These are phyloP conservation scores for Habropoda laboriosa DNA, from an alignment of 1,140 invertebrate species.

Conservation along the genomic window DNA sequence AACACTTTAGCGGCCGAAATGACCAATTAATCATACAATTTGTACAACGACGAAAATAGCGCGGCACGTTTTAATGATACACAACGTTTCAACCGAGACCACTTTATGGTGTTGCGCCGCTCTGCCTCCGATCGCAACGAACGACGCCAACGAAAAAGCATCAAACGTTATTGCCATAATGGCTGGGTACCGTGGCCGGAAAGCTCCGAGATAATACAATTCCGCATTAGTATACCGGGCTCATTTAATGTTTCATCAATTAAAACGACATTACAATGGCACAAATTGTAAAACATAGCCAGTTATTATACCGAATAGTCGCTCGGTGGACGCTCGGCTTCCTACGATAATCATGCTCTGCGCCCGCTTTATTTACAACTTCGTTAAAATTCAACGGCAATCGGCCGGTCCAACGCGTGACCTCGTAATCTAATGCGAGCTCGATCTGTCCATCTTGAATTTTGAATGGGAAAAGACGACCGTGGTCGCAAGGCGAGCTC, in stretches of 20 bases:
- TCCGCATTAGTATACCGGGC: not conserved
- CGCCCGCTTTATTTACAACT: slow-evolving; percentile 19
- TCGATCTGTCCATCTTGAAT: slow-evolving; percentile 6
- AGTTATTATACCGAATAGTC: slow-evolving; percentile 17
- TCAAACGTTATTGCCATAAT: not conserved
- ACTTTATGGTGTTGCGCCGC: not conserved
- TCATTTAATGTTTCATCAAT: slow-evolving; percentile 21
- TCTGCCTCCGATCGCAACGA: no score
- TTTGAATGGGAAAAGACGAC: not conserved
- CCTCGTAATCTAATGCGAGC: not conserved
- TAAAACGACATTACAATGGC: slow-evolving; percentile 25
- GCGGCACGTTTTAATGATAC: not conserved
- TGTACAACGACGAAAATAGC: not conserved
- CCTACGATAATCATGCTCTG: not conserved
- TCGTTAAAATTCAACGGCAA: slow-evolving; percentile 19
- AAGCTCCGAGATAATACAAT: slow-evolving; percentile 6
- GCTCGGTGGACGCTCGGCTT: not conserved
- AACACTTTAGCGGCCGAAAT: not conserved
- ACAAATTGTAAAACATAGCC: not conserved
- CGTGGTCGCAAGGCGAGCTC: no score
- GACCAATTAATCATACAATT: not conserved
- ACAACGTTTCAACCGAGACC: not conserved
- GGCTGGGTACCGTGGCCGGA: not conserved
- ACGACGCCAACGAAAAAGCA: not conserved
- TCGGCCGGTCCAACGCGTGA: not conserved